These are phyloP conservation scores for Microchirus variegatus DNA, from an alignment of 2,797 vertebrate species.

Conservation along the genomic window DNA sequence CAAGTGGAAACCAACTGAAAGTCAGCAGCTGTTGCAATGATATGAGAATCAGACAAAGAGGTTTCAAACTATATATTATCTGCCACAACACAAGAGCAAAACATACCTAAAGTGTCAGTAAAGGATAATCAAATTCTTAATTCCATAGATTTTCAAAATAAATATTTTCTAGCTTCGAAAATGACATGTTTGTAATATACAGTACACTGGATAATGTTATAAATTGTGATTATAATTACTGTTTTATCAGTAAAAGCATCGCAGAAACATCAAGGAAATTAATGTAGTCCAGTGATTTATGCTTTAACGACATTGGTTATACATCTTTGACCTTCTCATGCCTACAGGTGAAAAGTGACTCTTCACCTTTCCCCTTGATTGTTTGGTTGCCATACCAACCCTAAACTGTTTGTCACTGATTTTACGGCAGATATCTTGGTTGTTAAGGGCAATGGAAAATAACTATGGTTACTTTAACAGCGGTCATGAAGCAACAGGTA, in stretches of 20 bases:
- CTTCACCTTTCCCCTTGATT: conserved; percentile 41
- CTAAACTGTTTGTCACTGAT: conserved; percentile 13
- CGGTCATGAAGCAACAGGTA: conserved; percentile 64
- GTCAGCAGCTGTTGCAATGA: not conserved
- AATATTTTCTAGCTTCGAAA: not conserved
- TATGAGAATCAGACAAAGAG: not conserved
- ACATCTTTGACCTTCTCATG: not conserved
- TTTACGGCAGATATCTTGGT: conserved; percentile 31
- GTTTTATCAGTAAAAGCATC: not conserved
- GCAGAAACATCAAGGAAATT: not conserved
- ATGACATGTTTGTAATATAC: not conserved
- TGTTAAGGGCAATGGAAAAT: conserved; percentile 65
- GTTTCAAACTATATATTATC: not conserved
- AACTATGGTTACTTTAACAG: conserved; percentile 63
- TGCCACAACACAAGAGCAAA: too few relatives aligned
- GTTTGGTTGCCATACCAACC: conserved; percentile 49
- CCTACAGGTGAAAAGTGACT: conserved; percentile 8
- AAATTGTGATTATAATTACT: not conserved
- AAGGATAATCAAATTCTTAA: too few relatives aligned
- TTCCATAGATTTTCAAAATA: too few relatives aligned
- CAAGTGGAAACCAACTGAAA: not conserved
- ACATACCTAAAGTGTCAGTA: too few relatives aligned
- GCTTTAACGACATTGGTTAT: not conserved
- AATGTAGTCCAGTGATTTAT: not conserved
- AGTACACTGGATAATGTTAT: not conserved